Percentiles rank a stretch among this genome's conserved stretches.
These are phyloP conservation scores for Nyctereutes procyonoides DNA, from an alignment of 2,113 vertebrate species.

Conservation along the genomic window DNA sequence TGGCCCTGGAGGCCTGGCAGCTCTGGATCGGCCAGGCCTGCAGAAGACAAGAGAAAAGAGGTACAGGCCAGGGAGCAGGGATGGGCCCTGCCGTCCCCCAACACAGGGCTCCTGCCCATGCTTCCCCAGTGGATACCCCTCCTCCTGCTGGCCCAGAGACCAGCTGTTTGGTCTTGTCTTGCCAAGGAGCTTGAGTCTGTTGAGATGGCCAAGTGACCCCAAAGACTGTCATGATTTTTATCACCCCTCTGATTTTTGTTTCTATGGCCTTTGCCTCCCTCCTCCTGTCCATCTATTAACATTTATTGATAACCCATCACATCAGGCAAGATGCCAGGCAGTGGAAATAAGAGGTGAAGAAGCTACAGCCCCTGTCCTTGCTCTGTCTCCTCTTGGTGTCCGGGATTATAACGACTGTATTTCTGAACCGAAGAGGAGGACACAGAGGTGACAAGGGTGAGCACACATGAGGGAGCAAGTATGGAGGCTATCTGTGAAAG, in stretches of 20 bases:
- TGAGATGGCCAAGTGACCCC: slow-evolving; percentile 37
- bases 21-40: background rate
- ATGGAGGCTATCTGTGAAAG: background rate
- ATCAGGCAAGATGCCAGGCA: background rate
- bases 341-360: background rate
- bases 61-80: background rate
- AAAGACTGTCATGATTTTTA: background rate
- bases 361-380: background rate
- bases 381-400: background rate
- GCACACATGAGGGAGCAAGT: fast-evolving
- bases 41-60: background rate
- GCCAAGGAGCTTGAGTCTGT: background rate
- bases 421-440: background rate
- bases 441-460: background rate
- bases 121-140: fast-evolving
- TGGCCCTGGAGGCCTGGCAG: background rate
- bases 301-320: background rate
- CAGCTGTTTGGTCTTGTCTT: background rate
- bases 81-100: fast-evolving
- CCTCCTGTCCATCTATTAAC: background rate
- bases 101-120: background rate
- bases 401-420: background rate
- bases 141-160: background rate
- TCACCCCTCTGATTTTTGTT: background rate
- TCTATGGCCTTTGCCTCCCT: slow-evolving; percentile 17